Evolutionary conservation across 2,113 vertebrate genomes (phyloP).

Genomic region (Tychaedon coryphoeus): DNA sequence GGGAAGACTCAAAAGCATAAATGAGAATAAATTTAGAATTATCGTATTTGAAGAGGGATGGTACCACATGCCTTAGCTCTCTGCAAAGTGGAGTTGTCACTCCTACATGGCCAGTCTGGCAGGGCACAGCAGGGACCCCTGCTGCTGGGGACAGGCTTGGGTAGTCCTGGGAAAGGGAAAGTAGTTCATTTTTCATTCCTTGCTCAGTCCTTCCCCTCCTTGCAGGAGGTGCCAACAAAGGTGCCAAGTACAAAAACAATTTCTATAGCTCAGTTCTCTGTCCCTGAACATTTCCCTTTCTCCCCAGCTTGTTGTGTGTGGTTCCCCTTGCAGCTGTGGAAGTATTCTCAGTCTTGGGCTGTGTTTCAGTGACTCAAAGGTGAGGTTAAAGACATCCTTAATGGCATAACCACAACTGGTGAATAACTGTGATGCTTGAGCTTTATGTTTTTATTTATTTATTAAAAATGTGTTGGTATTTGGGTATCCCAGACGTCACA

Average conservation of each 20-base stretch:
- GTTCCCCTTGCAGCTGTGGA: not conserved
- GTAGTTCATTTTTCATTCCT: not conserved
- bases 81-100: not conserved
- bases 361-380: not conserved
- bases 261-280: not conserved
- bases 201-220: not conserved
- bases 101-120: not conserved
- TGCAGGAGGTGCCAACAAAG: not conserved
- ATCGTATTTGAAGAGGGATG: not conserved
- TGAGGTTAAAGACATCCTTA: not conserved
- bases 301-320: not conserved
- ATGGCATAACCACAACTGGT: not conserved
- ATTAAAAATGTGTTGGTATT: not conserved
- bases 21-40: constrained; percentile 30
- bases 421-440: not conserved
- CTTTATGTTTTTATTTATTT: not conserved
- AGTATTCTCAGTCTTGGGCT: not conserved
- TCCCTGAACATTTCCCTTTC: not conserved
- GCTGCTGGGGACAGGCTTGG: not conserved
- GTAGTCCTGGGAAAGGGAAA: not conserved
- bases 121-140: not conserved
- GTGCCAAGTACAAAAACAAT: not conserved
- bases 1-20: constrained; percentile 9
- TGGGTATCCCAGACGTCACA: not conserved
- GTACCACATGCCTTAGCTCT: not conserved